phyloP scores from a whole-genome alignment of 2,113 vertebrate genomes.

The Dascyllus trimaculatus region DNA sequence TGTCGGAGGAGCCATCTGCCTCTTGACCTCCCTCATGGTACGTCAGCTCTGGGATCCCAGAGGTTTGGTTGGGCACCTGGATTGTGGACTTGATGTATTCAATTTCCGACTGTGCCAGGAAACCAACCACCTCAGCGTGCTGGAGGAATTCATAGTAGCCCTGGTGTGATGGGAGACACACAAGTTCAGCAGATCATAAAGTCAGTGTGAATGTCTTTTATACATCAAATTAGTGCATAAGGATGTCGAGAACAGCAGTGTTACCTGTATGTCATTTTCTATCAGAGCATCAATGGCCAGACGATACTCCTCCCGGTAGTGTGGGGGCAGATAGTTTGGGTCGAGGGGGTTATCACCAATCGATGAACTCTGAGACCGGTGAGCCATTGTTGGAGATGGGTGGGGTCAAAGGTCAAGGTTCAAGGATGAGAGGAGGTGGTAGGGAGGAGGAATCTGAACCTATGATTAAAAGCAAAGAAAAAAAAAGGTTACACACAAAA shows the following conservation, averaged over 20 bases:
- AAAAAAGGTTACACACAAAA: slow-evolving; percentile 1
- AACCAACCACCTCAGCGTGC: slow-evolving; percentile 85
- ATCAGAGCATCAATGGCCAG: slow-evolving; percentile 93
- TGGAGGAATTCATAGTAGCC: slow-evolving; percentile 92
- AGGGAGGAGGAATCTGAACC: slow-evolving; percentile 22
- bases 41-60: slow-evolving; percentile 77
- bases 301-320: slow-evolving; percentile 97
- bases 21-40: slow-evolving; percentile 73
- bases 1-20: slow-evolving; percentile 92
- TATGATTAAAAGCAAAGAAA: slow-evolving; percentile 37
- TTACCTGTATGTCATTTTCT: slow-evolving; percentile 89
- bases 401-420: slow-evolving; percentile 46
- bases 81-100: slow-evolving; percentile 90
- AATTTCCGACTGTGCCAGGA: slow-evolving; percentile 90
- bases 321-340: slow-evolving; percentile 93
- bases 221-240: background rate
- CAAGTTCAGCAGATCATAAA: slow-evolving; percentile 2
- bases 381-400: slow-evolving; percentile 88
- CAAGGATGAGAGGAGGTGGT: background rate
- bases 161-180: slow-evolving; percentile 68
- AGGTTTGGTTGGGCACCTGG: slow-evolving; percentile 83
- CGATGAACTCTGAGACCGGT: slow-evolving; percentile 95
- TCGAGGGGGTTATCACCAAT: slow-evolving; percentile 94
- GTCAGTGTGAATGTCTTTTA: background rate
- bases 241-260: background rate